These are phyloP conservation scores for Arizona elegans DNA, from an alignment of 2,113 vertebrate genomes.

Conservation along the genomic window DNA sequence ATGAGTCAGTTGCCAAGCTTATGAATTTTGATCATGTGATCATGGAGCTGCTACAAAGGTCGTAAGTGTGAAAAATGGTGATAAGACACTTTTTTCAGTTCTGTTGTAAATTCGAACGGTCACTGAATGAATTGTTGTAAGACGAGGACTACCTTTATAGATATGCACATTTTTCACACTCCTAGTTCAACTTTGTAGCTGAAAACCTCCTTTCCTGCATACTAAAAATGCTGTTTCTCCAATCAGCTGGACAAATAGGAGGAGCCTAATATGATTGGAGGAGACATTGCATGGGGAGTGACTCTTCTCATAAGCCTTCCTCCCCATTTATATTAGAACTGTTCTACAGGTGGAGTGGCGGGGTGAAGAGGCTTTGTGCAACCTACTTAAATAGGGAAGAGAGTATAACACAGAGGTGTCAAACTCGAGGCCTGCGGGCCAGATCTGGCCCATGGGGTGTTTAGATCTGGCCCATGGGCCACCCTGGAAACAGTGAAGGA, in stretches of 20 bases:
- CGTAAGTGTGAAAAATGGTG: too few relatives aligned
- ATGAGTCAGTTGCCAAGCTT: too few relatives aligned
- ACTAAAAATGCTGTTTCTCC: background rate
- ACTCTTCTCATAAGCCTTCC: background rate
- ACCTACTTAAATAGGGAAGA: background rate
- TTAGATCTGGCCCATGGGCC: too few relatives aligned
- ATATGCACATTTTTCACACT: background rate
- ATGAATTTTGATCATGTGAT: too few relatives aligned
- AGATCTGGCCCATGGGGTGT: too few relatives aligned
- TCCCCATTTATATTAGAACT: background rate
- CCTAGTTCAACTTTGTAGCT: background rate
- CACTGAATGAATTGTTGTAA: too few relatives aligned
- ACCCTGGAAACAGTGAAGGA: too few relatives aligned
- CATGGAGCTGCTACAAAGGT: too few relatives aligned
- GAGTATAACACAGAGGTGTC: background rate
- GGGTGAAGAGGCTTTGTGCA: background rate
- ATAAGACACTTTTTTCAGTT: too few relatives aligned
- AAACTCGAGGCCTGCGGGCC: too few relatives aligned
- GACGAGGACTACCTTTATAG: too few relatives aligned
- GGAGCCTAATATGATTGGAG: background rate
- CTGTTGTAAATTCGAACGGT: too few relatives aligned
- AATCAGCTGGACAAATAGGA: background rate
- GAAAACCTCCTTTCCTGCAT: background rate
- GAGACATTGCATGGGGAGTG: background rate
- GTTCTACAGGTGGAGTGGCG: background rate